Base-by-base conservation (phyloP, 2,113 vertebrate genomes). In the Corythornis cristatus region DNA sequence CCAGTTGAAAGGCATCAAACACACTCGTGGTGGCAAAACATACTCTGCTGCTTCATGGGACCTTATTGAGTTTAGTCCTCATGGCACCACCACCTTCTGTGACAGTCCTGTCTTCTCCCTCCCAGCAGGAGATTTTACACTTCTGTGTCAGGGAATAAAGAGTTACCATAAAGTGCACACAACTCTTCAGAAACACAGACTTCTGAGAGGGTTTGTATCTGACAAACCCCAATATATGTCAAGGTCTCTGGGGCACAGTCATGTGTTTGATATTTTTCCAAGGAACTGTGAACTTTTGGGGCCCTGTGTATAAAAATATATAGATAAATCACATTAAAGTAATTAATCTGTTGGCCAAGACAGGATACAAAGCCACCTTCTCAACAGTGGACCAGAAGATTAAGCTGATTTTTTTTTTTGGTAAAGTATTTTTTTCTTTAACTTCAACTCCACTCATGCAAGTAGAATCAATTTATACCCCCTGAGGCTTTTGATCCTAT, bases 1-100 rank as follows among this genome's bases (percentile, higher is more conserved):
- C 13, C 23, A 61, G 0, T 0, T 40, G 54, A 83, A 76, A 8
- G 28, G 42, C 0, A 0, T 12, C 58, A 68, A 76, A 61, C 21
- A 28, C 5, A 6, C 31, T 33, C 43, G 42, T 45, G 20, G 45
- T 61, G 56, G 60, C 21, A 86, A 81, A 57, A 33, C 20, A 26
- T 31, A 21, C 46, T 54, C 43, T 29, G 15, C 35, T 51, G 11
- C n/a, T 72, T 93, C 45, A 2, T 71, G 53, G 66, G 37, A 74
- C 37, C 42, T 1, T 10, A 23, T 22, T 46, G 66, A 81, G 15
- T 83, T 73, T 65, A 76, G 45, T n/a, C 37, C 37, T 65, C 37
- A 26, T 54, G 43, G 46, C 22, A 71, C 21, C 42, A 66, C 22
- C 45, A 51, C 42, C 35, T 26, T 43, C 33, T 40, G 7, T 15